These are phyloP conservation scores for Sycophila sp. DNA, from an alignment of 1,140 invertebrate genomes.

Conservation along the genomic window DNA sequence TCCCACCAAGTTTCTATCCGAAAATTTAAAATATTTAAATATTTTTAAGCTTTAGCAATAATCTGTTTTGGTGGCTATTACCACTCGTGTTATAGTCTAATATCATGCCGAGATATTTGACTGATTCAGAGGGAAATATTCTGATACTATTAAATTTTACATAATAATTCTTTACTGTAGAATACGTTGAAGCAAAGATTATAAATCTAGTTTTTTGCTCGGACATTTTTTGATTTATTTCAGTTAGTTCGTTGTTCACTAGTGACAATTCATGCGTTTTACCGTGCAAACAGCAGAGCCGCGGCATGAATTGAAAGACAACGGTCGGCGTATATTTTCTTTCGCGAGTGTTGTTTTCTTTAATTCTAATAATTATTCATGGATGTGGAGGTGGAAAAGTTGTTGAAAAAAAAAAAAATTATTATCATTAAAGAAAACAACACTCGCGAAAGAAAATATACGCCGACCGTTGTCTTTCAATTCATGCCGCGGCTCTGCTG, in stretches of 20 bases:
- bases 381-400: too few relatives aligned
- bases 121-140: background rate
- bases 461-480: too few relatives aligned
- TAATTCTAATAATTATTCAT: too few relatives aligned
- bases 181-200: background rate
- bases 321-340: too few relatives aligned
- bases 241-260: background rate
- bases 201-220: conserved; percentile 11
- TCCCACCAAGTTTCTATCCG: conserved; percentile 33
- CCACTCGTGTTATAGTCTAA: conserved; percentile 28
- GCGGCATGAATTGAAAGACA: too few relatives aligned
- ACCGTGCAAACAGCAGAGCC: too few relatives aligned
- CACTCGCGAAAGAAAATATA: too few relatives aligned
- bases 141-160: background rate
- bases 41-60: conserved; percentile 6
- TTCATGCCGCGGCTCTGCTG: too few relatives aligned
- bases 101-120: conserved; percentile 30
- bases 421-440: too few relatives aligned
- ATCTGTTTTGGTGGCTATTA: too few relatives aligned
- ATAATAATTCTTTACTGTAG: background rate
- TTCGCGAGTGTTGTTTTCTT: too few relatives aligned
- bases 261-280: background rate
- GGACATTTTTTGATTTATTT: conserved; percentile 12
- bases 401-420: too few relatives aligned
- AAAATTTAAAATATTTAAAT: conserved; percentile 25